A percentile compares a stretch with the other conserved stretches of the same genome.
These are phyloP conservation scores for Guaruba guarouba DNA, from an alignment of 2,113 vertebrate genomes.

Conservation along the genomic window DNA sequence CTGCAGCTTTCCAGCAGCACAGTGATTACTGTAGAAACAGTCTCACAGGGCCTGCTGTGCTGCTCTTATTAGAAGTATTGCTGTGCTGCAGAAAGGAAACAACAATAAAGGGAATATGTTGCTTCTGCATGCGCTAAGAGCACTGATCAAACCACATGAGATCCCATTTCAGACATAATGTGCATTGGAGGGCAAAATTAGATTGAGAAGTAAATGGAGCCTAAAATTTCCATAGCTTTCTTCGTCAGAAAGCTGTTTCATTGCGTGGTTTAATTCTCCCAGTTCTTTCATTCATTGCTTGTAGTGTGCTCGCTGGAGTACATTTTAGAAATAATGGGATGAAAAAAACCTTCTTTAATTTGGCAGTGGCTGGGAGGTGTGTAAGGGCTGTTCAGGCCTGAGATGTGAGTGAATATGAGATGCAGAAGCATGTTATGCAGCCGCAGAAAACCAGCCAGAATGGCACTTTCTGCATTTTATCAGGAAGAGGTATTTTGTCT, in stretches of 20 bases:
- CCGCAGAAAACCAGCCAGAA: neutral
- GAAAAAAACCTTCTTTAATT: slow-evolving; percentile 37
- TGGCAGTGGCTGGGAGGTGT: slow-evolving; percentile 26
- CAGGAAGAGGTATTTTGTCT: neutral
- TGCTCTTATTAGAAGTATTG: slow-evolving; percentile 70
- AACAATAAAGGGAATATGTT: slow-evolving; percentile 71
- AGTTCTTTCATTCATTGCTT: slow-evolving; percentile 63
- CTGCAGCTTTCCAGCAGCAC: neutral
- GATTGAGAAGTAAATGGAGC: slow-evolving; percentile 88
- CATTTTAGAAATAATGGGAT: slow-evolving; percentile 64
- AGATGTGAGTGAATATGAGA: neutral
- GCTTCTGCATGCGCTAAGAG: slow-evolving; percentile 75
- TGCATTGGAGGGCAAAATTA: slow-evolving; percentile 88
- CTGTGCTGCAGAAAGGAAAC: slow-evolving; percentile 55
- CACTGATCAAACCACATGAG: slow-evolving; percentile 82
- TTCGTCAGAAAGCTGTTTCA: slow-evolving; percentile 80
- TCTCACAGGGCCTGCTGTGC: slow-evolving; percentile 64
- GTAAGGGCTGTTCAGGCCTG: neutral
- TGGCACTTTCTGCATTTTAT: neutral
- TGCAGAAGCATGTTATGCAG: neutral
- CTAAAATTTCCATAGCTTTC: slow-evolving; percentile 85
- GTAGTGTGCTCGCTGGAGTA: slow-evolving; percentile 53
- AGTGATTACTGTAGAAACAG: slow-evolving; percentile 27
- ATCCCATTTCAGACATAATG: slow-evolving; percentile 83
- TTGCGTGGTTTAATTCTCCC: slow-evolving; percentile 80